Evolutionary conservation across 2,113 vertebrate genomes (phyloP), one percentile per base, ranked within the genome.

Genomic region (Podilymbus podiceps): DNA sequence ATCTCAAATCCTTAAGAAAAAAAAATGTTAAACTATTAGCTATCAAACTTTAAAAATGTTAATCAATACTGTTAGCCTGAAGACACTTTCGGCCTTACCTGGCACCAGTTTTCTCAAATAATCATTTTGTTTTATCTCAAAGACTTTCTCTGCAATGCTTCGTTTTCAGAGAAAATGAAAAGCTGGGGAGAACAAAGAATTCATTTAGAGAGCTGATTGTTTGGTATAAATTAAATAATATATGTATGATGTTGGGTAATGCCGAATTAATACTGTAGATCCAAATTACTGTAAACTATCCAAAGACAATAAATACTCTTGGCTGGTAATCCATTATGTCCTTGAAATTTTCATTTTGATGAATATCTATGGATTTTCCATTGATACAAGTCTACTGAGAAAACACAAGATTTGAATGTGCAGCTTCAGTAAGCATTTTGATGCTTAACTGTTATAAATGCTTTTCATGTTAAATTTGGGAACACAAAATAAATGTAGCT

Each of bases 321-420:
- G 84, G 67, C 52, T 97, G 95, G 97, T 53, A 96, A 97, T 38
- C 40, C 97, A 80, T 95, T 86, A 83, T 49, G 82, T 96, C 94
- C 94, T 97, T 97, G 88, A 76, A 96, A 96, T 63, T 89, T 96
- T 97, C 59, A 90, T 95, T 97, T 96, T 97, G 94, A 97, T 95
- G 86, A 94, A 94, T 97, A 93, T 92, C 95, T 77, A 9, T 31
- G 86, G 49, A 95, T 84, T 97, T 97, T 90, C 78, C 59, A 92
- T 19, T 93, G 92, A 94, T 94, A 95, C 64, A 75, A 90, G 75
- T 88, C 95, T 92, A 85, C 68, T n/a, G 90, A 94, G 90, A 44
- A 92, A 95, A 95, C 87, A 93, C 44, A 93, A 49, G 42, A 95
- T 79, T 80, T 94, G 67, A 96, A 96, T 79, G 77, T 58, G 86